A percentile compares a stretch with the other conserved stretches of the same genome.
phyloP scores from a whole-genome alignment of 2,113 vertebrate species.

The Psammodynastes pulverulentus region DNA sequence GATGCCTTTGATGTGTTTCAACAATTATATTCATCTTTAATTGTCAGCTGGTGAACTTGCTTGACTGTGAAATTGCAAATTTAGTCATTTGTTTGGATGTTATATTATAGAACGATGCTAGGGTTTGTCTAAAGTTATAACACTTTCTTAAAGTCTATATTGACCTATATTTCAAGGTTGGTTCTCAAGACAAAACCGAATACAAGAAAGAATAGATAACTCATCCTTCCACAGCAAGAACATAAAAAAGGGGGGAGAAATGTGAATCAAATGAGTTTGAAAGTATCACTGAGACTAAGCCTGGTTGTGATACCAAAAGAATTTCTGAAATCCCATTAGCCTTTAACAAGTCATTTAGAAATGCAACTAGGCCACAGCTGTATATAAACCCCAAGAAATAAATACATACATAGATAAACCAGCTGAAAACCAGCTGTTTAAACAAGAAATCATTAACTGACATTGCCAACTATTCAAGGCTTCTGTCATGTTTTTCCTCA shows the following conservation, averaged over 20 bases:
- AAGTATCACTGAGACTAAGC: background rate
- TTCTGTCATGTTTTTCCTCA: background rate
- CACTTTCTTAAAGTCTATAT: background rate
- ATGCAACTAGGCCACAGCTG: background rate
- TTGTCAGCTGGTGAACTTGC: background rate
- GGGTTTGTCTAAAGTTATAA: background rate
- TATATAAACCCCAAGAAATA: no score
- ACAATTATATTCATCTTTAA: constrained; percentile 37
- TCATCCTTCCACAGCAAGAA: background rate
- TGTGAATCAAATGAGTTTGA: background rate
- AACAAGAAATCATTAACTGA: background rate
- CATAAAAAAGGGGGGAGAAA: background rate
- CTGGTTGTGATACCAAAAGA: background rate
- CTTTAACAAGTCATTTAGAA: background rate
- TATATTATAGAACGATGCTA: background rate
- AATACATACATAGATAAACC: background rate
- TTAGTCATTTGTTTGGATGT: background rate
- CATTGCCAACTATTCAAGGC: background rate
- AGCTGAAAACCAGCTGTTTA: background rate
- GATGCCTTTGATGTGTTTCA: constrained; percentile 41
- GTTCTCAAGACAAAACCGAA: background rate
- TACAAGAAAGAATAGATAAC: background rate
- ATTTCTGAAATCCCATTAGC: background rate
- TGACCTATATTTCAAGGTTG: background rate
- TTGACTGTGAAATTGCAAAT: background rate